A percentile compares a stretch with the other conserved stretches of the same genome.
phyloP scores from a whole-genome alignment of 64 coral and sea anemone species.

The Stylophora pistillata region DNA sequence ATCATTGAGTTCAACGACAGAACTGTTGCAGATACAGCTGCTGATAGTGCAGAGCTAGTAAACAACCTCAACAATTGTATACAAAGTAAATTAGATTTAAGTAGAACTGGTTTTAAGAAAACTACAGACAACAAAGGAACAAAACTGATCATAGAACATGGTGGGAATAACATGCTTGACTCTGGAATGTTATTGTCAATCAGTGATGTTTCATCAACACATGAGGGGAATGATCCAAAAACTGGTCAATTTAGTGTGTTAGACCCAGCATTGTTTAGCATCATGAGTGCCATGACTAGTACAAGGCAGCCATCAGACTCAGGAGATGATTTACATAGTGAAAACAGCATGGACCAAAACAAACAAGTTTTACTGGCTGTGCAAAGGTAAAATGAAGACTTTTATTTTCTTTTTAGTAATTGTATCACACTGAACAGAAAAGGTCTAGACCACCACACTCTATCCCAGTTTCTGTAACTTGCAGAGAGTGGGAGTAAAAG shows the following conservation, averaged over 20 bases:
- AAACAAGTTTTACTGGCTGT: slow-evolving; percentile 82
- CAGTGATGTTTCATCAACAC: slow-evolving; percentile 19
- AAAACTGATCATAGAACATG: not conserved
- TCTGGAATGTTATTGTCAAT: slow-evolving; percentile 21
- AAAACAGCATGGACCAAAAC: slow-evolving; percentile 75
- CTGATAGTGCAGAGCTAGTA: not conserved
- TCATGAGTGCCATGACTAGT: slow-evolving; percentile 71
- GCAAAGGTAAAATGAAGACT: slow-evolving; percentile 69
- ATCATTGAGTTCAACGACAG: slow-evolving; percentile 20
- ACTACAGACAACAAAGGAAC: not conserved
- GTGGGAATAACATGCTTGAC: slow-evolving; percentile 4
- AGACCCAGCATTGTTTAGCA: slow-evolving; percentile 71
- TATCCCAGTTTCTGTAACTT: too few species aligned
- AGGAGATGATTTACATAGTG: slow-evolving; percentile 61
- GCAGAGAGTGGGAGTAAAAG: too few species aligned
- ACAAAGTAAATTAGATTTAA: slow-evolving; percentile 15
- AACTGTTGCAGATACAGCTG: slow-evolving; percentile 1
- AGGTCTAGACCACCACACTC: too few species aligned
- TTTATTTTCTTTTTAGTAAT: not conserved
- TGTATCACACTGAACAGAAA: not conserved
- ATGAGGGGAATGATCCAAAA: slow-evolving; percentile 53
- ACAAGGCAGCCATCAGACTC: slow-evolving; percentile 48
- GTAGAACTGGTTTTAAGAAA: slow-evolving; percentile 18
- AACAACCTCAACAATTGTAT: slow-evolving; percentile 23
- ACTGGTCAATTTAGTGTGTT: slow-evolving; percentile 8